Percentiles rank a stretch among this genome's conserved stretches.
These are phyloP conservation scores for Tortricodes alternella DNA, from an alignment of 2,888 invertebrate genomes.

Conservation along the genomic window DNA sequence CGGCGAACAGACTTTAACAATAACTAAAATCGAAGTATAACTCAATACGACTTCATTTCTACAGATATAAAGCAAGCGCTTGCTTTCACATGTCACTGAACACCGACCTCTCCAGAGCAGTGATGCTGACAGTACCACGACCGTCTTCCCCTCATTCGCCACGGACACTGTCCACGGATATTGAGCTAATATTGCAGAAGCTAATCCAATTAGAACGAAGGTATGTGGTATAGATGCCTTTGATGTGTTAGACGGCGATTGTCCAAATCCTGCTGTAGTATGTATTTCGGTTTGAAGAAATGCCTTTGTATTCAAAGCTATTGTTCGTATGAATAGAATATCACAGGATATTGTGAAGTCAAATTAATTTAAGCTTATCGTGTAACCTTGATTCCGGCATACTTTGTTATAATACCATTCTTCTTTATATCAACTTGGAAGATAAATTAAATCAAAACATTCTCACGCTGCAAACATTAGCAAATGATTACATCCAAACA, in stretches of 20 bases:
- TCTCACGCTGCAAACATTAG: slow-evolving; percentile 68
- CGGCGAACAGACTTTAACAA: too few relatives aligned
- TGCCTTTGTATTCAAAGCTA: slow-evolving; percentile 10
- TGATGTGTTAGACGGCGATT: slow-evolving; percentile 45
- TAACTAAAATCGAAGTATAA: too few relatives aligned
- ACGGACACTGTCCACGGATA: slow-evolving; percentile 51
- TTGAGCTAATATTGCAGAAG: slow-evolving; percentile 69
- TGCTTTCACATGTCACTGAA: too few relatives aligned
- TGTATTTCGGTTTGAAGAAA: slow-evolving; percentile 14
- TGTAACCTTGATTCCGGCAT: too few relatives aligned
- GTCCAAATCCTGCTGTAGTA: slow-evolving; percentile 18
- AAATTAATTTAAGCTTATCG: background rate
- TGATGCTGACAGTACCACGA: background rate
- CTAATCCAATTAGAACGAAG: slow-evolving; percentile 69
- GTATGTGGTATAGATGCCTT: slow-evolving; percentile 47
- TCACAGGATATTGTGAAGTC: background rate
- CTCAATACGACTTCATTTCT: too few relatives aligned
- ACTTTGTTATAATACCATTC: too few relatives aligned
- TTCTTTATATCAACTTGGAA: background rate
- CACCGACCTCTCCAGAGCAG: too few relatives aligned
- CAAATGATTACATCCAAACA: slow-evolving; percentile 67
- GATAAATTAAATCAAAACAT: slow-evolving; percentile 33
- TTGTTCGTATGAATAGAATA: background rate
- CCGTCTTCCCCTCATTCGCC: background rate
- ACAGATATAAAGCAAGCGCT: too few relatives aligned